Percentiles rank a stretch among this genome's conserved stretches.
Conservation (phyloP, 2,888 invertebrate genomes). For the Enchytraeus crypticus region DNA sequence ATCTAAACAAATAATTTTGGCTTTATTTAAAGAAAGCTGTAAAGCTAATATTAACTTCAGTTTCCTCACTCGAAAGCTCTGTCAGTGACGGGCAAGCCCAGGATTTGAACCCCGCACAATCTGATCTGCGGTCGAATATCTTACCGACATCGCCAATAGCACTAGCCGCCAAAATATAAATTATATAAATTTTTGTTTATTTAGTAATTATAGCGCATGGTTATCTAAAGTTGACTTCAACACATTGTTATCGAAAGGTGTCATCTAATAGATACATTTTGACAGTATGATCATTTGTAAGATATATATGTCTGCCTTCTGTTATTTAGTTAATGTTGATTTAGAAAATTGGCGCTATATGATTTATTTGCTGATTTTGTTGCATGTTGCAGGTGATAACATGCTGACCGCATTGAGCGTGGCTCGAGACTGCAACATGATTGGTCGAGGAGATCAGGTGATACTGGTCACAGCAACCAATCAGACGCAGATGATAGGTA, state of each 20-base stretch:
- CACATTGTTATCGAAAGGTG: background rate
- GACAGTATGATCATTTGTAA: no score
- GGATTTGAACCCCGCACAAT: no score
- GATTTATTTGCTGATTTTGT: background rate
- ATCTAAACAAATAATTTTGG: no score
- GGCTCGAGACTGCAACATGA: conserved; percentile 70
- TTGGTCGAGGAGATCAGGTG: conserved; percentile 56
- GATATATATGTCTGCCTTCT: no score
- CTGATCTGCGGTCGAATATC: no score
- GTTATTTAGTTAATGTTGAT: no score
- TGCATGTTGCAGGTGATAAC: conserved; percentile 51
- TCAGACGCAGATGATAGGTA: no score
- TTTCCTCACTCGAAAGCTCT: no score
- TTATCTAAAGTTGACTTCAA: background rate
- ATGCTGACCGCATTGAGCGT: conserved; percentile 85
- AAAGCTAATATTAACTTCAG: no score
- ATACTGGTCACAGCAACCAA: conserved; percentile 54
- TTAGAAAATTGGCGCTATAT: no score
- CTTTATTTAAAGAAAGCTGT: background rate
- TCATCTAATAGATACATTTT: background rate
- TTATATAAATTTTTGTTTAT: background rate
- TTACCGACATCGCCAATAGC: no score
- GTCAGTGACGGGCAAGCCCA: no score
- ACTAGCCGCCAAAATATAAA: background rate
- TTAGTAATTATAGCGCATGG: background rate